Evolutionary conservation across 37 sponge, comb jelly and placozoan genomes (phyloP).

Genomic region (Spongilla lacustris): DNA sequence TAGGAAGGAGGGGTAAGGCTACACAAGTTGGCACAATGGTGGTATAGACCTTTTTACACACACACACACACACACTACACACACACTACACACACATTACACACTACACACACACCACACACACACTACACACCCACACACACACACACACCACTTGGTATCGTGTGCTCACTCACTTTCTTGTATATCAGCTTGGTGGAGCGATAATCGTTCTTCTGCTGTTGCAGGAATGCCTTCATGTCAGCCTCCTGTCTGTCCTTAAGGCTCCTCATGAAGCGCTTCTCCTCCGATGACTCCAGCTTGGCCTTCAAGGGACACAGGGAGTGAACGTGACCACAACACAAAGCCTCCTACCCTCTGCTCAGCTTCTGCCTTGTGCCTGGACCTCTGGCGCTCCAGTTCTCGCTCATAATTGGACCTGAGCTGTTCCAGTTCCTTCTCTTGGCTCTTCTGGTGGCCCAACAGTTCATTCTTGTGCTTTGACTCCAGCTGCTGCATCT

Average conservation of each 20-base stretch:
- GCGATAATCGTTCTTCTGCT: slow-evolving; percentile 88
- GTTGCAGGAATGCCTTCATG: slow-evolving; percentile 85
- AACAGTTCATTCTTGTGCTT: slow-evolving; percentile 75
- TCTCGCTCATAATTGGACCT: slow-evolving; percentile 73
- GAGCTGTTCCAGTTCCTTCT: slow-evolving; percentile 89
- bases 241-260: slow-evolving; percentile 84
- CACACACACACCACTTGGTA: neutral
- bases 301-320: slow-evolving; percentile 38
- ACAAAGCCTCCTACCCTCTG: slow-evolving; percentile 60
- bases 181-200: slow-evolving; percentile 75
- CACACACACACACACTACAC: neutral
- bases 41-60: too few relatives aligned
- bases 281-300: slow-evolving; percentile 72
- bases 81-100: neutral
- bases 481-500: slow-evolving; percentile 88
- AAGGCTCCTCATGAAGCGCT: slow-evolving; percentile 57
- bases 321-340: neutral
- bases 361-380: slow-evolving; percentile 78
- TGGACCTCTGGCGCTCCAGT: slow-evolving; percentile 70
- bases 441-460: slow-evolving; percentile 62
- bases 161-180: slow-evolving; percentile 12
- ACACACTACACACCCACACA: neutral
- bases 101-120: neutral
- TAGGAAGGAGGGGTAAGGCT: too few relatives aligned
- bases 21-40: too few relatives aligned